Conservation (phyloP, 2,797 vertebrate species). For the Muraenolepis orangiensis region DNA sequence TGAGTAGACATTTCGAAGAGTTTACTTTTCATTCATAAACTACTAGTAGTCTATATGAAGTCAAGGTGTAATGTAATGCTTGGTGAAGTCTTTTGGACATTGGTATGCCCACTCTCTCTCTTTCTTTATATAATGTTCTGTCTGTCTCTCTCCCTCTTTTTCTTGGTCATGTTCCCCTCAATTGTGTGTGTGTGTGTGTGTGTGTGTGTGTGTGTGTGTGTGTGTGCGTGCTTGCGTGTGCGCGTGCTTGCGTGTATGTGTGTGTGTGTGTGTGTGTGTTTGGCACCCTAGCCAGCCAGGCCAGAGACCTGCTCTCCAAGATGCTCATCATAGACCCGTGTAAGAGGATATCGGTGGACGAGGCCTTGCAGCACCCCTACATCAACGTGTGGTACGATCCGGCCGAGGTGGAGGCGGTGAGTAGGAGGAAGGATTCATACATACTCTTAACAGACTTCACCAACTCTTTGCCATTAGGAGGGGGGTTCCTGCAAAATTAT, state of each 20-base stretch:
- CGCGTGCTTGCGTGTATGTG: slow-evolving; percentile 1
- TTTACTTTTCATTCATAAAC: neutral
- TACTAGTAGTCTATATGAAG: neutral
- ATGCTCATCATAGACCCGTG: slow-evolving; percentile 98
- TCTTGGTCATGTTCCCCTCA: neutral
- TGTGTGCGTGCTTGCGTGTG: slow-evolving; percentile 8
- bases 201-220: neutral
- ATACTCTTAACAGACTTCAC: slow-evolving; percentile 13
- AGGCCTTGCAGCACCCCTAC: slow-evolving; percentile 97
- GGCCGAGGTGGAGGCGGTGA: slow-evolving; percentile 98
- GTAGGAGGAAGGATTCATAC: slow-evolving; percentile 48
- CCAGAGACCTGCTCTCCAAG: slow-evolving; percentile 97
- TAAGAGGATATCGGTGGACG: slow-evolving; percentile 98
- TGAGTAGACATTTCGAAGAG: neutral
- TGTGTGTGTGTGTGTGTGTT: slow-evolving; percentile 14
- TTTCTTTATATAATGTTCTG: neutral
- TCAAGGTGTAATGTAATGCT: neutral
- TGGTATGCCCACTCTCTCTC: neutral
- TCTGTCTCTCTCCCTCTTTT: neutral
- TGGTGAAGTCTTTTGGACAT: neutral
- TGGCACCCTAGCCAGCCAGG: slow-evolving; percentile 88
- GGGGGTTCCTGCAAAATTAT: neutral
- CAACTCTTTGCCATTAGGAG: slow-evolving; percentile 24
- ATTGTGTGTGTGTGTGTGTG: slow-evolving; percentile 14
- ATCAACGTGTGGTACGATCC: slow-evolving; percentile 99